Evolutionary conservation across 2,113 vertebrate genomes (phyloP).

Genomic region (Ptilorrhoa leucosticta): DNA sequence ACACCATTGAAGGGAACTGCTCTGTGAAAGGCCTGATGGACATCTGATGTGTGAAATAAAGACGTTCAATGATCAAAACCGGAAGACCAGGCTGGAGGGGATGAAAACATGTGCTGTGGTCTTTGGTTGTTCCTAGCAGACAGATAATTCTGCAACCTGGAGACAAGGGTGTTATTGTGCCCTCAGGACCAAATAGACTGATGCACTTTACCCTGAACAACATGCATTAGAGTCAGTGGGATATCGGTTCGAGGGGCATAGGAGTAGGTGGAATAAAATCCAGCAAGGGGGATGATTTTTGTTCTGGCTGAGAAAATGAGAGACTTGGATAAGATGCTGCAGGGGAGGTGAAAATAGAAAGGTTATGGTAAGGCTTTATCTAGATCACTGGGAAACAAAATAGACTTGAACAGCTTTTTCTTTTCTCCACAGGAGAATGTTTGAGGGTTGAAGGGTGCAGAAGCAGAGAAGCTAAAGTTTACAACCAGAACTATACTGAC

Average conservation of each 20-base stretch:
- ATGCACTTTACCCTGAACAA: not conserved
- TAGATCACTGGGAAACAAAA: not conserved
- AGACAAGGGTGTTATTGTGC: not conserved
- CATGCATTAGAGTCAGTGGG: not conserved
- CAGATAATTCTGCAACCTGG: not conserved
- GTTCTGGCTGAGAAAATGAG: not conserved
- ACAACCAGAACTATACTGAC: not conserved
- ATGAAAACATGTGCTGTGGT: not conserved
- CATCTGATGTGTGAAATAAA: not conserved
- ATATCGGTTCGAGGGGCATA: accelerated
- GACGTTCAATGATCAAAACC: not conserved
- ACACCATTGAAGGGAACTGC: not conserved
- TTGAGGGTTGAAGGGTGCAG: not conserved
- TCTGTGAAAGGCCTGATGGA: not conserved
- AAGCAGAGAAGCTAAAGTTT: not conserved
- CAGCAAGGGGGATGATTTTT: not conserved
- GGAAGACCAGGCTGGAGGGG: not conserved
- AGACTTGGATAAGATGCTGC: not conserved
- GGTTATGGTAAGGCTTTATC: not conserved
- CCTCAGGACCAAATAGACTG: not conserved
- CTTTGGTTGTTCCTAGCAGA: not conserved
- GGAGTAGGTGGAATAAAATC: not conserved
- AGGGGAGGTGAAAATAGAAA: not conserved
- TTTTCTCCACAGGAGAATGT: not conserved
- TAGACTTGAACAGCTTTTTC: not conserved